These are phyloP conservation scores for Furcifer pardalis DNA, from an alignment of 2,797 vertebrate species.

Conservation along the genomic window DNA sequence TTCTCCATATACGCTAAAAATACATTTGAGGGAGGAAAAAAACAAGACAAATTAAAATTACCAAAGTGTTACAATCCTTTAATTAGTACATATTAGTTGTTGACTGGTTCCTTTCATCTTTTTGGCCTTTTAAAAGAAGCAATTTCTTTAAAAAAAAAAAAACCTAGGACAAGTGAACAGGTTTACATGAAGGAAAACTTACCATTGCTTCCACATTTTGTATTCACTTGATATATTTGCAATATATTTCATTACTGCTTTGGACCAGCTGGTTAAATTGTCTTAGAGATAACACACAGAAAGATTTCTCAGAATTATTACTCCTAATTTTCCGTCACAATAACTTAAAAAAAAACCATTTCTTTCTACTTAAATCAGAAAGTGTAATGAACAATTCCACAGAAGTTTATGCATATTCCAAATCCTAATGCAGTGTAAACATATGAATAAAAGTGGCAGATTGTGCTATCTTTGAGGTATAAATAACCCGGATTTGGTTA, in stretches of 20 bases:
- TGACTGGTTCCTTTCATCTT: conserved; percentile 23
- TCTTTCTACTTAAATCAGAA: not conserved
- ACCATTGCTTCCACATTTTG: conserved; percentile 32
- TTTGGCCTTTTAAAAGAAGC: conserved; percentile 1
- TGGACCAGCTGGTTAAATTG: conserved; percentile 1
- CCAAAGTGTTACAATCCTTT: conserved; percentile 47
- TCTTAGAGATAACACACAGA: not conserved
- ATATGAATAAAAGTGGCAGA: conserved; percentile 51
- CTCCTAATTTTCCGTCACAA: not conserved
- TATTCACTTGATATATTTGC: conserved; percentile 21
- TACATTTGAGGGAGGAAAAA: conserved; percentile 52
- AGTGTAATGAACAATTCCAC: not conserved
- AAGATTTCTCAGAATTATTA: conserved; percentile 19
- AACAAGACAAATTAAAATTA: conserved; percentile 54
- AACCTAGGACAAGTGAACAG: conserved; percentile 32
- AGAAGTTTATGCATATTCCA: conserved; percentile 23
- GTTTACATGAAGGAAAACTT: conserved; percentile 1
- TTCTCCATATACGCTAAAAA: conserved; percentile 50
- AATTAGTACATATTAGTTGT: conserved; percentile 13
- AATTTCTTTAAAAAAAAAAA: conserved; percentile 14
- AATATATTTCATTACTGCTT: conserved; percentile 9
- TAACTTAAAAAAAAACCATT: not conserved
- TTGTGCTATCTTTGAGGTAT: conserved; percentile 41
- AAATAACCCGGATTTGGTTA: conserved; percentile 59
- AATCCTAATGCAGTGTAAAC: conserved; percentile 13